Conservation (phyloP, 1,140 invertebrate genomes). For the Saccostrea cuccullata region DNA sequence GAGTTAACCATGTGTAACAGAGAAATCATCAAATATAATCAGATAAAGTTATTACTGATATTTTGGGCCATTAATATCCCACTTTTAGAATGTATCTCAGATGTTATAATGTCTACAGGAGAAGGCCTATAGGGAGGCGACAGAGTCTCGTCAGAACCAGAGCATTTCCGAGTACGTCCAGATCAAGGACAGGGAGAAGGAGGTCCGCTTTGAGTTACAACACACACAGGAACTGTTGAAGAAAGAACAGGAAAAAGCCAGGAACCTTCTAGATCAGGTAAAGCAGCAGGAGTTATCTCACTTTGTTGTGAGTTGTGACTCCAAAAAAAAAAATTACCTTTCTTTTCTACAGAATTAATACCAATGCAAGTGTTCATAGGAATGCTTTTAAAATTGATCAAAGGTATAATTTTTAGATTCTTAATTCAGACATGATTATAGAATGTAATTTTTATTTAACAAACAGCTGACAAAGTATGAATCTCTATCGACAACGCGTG, state of each 20-base stretch:
- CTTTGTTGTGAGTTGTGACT: background rate
- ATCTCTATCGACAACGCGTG: constrained; percentile 57
- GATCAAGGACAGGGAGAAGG: constrained; percentile 69
- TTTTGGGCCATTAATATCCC: background rate
- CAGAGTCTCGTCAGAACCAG: constrained; percentile 64
- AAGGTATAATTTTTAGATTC: no score
- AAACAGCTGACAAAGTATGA: constrained; percentile 69
- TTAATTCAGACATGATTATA: no score
- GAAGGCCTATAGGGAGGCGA: constrained; percentile 66
- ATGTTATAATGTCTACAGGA: constrained; percentile 63
- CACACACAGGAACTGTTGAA: constrained; percentile 67
- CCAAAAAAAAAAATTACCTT: no score
- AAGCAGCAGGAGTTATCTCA: background rate
- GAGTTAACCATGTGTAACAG: constrained; percentile 38
- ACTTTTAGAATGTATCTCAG: no score
- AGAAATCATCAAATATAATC: background rate
- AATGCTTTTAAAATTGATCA: no score
- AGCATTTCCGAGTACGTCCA: constrained; percentile 68
- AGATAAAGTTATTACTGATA: background rate
- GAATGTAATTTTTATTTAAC: no score
- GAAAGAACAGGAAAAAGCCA: constrained; percentile 67
- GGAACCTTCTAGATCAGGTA: constrained; percentile 71
- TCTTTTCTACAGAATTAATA: no score
- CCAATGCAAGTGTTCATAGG: no score
- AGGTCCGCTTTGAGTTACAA: constrained; percentile 67